Conservation (phyloP, 2,797 vertebrate genomes). For the Pseudochaenichthys georgianus region DNA sequence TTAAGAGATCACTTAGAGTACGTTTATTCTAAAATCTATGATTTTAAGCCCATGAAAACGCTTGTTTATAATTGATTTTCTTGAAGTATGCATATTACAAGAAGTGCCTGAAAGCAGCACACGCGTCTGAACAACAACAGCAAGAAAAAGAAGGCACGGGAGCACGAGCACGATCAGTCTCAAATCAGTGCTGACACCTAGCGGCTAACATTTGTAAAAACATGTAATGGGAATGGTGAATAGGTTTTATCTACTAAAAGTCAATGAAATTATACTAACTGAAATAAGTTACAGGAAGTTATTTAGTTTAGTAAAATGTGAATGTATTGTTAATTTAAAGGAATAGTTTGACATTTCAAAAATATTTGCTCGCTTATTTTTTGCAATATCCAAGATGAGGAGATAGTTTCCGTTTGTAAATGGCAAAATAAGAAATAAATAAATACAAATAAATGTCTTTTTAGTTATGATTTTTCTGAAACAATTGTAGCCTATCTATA, state of each 20-base stretch:
- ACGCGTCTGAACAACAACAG: constrained; percentile 34
- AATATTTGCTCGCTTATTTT: not conserved
- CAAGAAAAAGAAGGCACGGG: constrained; percentile 20
- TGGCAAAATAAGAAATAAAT: too few species aligned
- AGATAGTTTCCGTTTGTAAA: too few species aligned
- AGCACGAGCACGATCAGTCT: not conserved
- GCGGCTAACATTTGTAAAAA: not conserved
- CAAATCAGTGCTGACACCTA: constrained; percentile 54
- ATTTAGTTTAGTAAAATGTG: not conserved
- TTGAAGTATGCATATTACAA: fast-evolving
- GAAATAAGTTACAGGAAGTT: not conserved
- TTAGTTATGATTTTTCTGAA: too few species aligned
- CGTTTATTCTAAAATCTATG: not conserved
- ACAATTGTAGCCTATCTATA: too few species aligned
- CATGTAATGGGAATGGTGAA: not conserved
- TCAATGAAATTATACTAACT: too few species aligned
- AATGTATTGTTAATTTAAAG: not conserved
- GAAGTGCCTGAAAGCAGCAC: constrained; percentile 35
- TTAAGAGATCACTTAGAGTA: fast-evolving
- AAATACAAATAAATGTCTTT: too few species aligned
- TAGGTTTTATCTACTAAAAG: not conserved
- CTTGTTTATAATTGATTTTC: fast-evolving
- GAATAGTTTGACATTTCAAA: not conserved
- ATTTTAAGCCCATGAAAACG: fast-evolving
- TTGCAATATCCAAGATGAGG: not conserved